Conservation (phyloP, 2,113 vertebrate species). For the Ascaphus truei region DNA sequence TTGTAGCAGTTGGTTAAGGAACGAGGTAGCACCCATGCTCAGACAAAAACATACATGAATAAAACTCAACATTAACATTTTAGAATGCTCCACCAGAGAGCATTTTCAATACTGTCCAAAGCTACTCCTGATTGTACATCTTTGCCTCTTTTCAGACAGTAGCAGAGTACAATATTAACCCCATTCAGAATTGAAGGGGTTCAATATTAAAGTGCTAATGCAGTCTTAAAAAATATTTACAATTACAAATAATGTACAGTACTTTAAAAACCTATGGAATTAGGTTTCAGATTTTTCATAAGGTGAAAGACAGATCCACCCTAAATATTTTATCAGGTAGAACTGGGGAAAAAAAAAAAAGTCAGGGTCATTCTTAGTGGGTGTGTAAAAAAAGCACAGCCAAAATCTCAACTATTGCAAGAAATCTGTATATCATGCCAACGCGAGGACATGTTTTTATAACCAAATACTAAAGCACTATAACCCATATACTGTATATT, state of each 20-base stretch:
- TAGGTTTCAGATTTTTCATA: conserved; percentile 40
- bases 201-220: conserved; percentile 30
- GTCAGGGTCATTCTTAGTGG: no score
- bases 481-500: no score
- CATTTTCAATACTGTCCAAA: conserved; percentile 49
- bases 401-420: no score
- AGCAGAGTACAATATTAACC: background rate
- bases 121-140: conserved; percentile 28
- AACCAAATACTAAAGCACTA: no score
- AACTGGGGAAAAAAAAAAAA: no score
- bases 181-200: background rate
- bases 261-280: conserved; percentile 59
- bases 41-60: conserved; percentile 31
- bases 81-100: conserved; percentile 58
- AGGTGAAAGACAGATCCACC: no score
- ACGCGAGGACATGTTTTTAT: no score
- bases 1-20: conserved; percentile 63
- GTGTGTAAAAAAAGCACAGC: no score
- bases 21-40: conserved; percentile 53
- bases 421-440: no score
- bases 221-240: conserved; percentile 53
- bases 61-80: conserved; percentile 48
- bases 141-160: background rate
- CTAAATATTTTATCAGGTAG: no score
- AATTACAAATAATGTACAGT: conserved; percentile 57